A percentile compares a stretch with the other conserved stretches of the same genome.
These are phyloP conservation scores for Oscheius onirici DNA, from an alignment of 2,888 invertebrate species.

Conservation along the genomic window DNA sequence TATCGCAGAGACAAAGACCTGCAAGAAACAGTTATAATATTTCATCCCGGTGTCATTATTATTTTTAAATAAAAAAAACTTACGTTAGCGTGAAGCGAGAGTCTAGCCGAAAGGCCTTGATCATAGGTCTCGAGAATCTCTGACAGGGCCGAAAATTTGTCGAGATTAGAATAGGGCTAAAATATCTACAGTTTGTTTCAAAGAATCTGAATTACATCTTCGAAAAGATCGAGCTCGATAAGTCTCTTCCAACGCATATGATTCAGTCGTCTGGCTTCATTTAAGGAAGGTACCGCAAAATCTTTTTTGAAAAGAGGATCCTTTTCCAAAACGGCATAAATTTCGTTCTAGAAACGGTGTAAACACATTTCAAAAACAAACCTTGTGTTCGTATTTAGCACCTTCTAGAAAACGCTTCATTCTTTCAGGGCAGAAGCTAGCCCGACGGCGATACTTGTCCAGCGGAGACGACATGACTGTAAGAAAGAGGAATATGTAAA, in stretches of 20 bases:
- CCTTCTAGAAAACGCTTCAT: slow-evolving; percentile 84
- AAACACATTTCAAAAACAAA: slow-evolving; percentile 72
- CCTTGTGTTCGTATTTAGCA: slow-evolving; percentile 82
- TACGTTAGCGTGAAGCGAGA: slow-evolving; percentile 49
- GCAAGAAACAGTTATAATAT: neutral
- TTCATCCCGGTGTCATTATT: too few relatives aligned
- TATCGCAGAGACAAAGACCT: slow-evolving; percentile 72
- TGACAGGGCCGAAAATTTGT: slow-evolving; percentile 37
- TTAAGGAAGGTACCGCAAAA: slow-evolving; percentile 75
- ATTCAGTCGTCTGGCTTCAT: slow-evolving; percentile 77
- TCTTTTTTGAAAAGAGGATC: slow-evolving; percentile 79
- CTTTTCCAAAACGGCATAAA: slow-evolving; percentile 82
- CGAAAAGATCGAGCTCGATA: slow-evolving; percentile 73
- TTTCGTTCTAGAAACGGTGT: slow-evolving; percentile 77
- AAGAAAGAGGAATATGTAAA: neutral
- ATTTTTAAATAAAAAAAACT: too few relatives aligned
- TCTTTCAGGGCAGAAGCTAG: slow-evolving; percentile 87
- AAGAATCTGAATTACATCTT: slow-evolving; percentile 4
- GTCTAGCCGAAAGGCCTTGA: slow-evolving; percentile 52
- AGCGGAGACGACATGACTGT: slow-evolving; percentile 76
- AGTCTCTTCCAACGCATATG: slow-evolving; percentile 76
- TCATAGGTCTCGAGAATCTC: slow-evolving; percentile 55
- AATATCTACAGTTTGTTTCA: neutral
- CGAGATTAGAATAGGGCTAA: slow-evolving; percentile 37
- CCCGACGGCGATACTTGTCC: slow-evolving; percentile 82